Conservation (phyloP, 2,888 invertebrate species). For the Ptycholaimellus sp. region DNA sequence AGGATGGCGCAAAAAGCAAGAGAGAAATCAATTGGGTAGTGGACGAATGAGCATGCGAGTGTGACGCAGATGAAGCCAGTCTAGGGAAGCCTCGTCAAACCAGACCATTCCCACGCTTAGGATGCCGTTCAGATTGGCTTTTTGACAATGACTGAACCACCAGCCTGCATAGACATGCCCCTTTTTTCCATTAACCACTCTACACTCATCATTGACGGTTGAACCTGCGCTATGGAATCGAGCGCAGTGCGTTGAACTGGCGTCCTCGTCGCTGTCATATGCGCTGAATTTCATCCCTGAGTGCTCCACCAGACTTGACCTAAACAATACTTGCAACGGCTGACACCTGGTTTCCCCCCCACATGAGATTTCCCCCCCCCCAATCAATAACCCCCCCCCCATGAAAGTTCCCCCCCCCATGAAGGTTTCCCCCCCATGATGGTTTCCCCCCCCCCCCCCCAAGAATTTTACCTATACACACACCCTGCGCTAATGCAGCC, state of each 20-base stretch:
- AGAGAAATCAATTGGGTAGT: conserved; percentile 10
- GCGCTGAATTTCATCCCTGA: conserved; percentile 7
- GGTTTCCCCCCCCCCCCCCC: no score
- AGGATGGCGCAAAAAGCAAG: not conserved
- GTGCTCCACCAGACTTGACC: no score
- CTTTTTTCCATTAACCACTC: no score
- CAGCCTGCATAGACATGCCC: conserved; percentile 38
- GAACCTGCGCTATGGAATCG: conserved; percentile 25
- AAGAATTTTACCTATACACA: no score
- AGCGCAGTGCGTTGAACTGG: conserved; percentile 61
- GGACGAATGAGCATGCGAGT: conserved; percentile 27
- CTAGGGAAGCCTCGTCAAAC: conserved; percentile 57
- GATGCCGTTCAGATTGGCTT: conserved; percentile 69
- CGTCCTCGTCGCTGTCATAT: conserved; percentile 57
- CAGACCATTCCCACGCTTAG: conserved; percentile 68
- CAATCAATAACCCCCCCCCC: no score
- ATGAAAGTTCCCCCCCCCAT: no score
- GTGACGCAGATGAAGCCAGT: conserved; percentile 26
- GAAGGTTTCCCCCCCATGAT: no score
- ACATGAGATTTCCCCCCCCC: no score
- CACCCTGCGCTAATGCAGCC: no score
- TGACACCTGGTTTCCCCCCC: no score
- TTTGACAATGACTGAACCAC: conserved; percentile 90
- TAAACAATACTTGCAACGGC: no score
- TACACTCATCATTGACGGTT: no score